phyloP scores from a whole-genome alignment of 2,888 invertebrate species.

The Drosophila basisetae region DNA sequence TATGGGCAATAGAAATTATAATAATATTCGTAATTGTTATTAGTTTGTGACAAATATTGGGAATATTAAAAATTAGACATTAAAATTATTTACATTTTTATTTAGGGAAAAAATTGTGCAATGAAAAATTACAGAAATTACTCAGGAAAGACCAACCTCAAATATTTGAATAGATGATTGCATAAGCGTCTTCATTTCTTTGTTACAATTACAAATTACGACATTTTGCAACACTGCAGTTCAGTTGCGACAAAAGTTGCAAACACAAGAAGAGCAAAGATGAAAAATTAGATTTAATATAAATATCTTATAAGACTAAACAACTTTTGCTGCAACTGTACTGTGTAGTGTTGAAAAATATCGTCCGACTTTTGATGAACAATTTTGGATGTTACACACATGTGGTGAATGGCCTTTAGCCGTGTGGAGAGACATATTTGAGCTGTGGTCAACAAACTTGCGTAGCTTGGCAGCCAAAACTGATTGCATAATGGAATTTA shows the following conservation, averaged over 20 bases:
- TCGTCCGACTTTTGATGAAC: not conserved
- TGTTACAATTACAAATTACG: not conserved
- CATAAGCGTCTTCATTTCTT: not conserved
- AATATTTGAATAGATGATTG: not conserved
- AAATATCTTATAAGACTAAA: not conserved
- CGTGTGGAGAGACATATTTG: constrained; percentile 5
- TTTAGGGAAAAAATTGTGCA: not conserved
- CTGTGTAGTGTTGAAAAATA: constrained; percentile 29
- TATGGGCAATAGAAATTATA: constrained; percentile 14
- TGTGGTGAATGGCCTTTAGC: constrained; percentile 45
- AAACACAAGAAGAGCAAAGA: not conserved
- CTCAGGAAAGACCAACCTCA: not conserved
- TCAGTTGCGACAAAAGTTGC: not conserved
- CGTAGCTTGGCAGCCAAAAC: constrained; percentile 72
- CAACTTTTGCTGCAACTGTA: constrained; percentile 33
- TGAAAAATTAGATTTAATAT: not conserved
- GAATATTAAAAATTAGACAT: not conserved
- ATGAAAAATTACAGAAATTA: not conserved
- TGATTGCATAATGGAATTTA: constrained; percentile 77
- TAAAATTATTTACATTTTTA: not conserved
- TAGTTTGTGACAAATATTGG: not conserved
- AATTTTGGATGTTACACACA: not conserved
- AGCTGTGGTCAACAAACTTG: constrained; percentile 76
- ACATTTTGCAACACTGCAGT: not conserved
- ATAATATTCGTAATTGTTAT: not conserved